Percentiles rank a stretch among this genome's conserved stretches.
phyloP scores from a whole-genome alignment of 2,888 invertebrate species.

The Prostheceraeus crozeri region DNA sequence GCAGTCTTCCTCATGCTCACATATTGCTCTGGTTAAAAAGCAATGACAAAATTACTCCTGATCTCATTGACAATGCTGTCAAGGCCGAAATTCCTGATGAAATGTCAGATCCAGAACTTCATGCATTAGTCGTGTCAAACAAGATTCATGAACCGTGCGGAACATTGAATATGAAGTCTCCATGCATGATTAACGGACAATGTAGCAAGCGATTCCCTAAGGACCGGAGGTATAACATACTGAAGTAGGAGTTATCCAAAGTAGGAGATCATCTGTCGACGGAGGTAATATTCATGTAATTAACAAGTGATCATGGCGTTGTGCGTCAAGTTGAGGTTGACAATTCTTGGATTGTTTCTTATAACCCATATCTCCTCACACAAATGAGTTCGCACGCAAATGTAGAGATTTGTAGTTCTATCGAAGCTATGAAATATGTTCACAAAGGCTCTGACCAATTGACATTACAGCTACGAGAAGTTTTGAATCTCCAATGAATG shows the following conservation, averaged over 20 bases:
- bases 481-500: slow-evolving; percentile 48
- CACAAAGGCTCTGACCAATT: slow-evolving; percentile 50
- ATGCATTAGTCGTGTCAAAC: slow-evolving; percentile 39
- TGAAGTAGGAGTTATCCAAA: slow-evolving; percentile 51
- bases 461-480: slow-evolving; percentile 52
- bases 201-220: slow-evolving; percentile 56
- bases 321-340: too few relatives aligned
- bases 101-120: slow-evolving; percentile 42
- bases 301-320: too few relatives aligned
- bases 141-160: slow-evolving; percentile 47
- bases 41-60: too few relatives aligned
- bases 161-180: slow-evolving; percentile 42
- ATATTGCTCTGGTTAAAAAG: slow-evolving; percentile 43
- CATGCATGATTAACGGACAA: slow-evolving; percentile 53
- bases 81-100: slow-evolving; percentile 44
- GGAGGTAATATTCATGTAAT: too few relatives aligned
- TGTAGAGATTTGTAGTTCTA: slow-evolving; percentile 53
- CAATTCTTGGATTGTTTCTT: slow-evolving; percentile 37
- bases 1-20: slow-evolving; percentile 46
- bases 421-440: slow-evolving; percentile 57
- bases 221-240: too few relatives aligned
- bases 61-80: slow-evolving; percentile 39
- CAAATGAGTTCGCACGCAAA: slow-evolving; percentile 49
- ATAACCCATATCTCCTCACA: slow-evolving; percentile 34
- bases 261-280: slow-evolving; percentile 45